phyloP scores from a whole-genome alignment of 2,888 invertebrate genomes.

The Ecliptopera silaceata region DNA sequence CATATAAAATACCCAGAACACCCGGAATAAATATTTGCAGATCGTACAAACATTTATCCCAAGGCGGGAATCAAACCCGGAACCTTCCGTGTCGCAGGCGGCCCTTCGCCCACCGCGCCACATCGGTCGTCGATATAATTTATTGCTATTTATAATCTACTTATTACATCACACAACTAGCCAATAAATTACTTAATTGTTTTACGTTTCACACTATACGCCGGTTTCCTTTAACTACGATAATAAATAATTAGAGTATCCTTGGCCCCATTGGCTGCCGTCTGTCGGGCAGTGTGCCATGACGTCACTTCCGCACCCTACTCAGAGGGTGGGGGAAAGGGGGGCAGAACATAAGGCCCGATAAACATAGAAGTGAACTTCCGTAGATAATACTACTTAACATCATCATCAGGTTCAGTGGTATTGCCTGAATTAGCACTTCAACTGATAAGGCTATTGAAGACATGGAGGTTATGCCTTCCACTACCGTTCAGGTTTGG shows the following conservation, averaged over 20 bases:
- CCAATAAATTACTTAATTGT: background rate
- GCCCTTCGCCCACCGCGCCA: too few species aligned
- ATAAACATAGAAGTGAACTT: constrained; percentile 13
- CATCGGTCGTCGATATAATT: too few species aligned
- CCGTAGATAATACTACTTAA: background rate
- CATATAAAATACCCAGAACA: too few species aligned
- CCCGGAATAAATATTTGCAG: too few species aligned
- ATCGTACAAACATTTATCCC: too few species aligned
- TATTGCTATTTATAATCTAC: background rate
- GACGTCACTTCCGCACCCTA: constrained; percentile 24
- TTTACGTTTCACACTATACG: constrained; percentile 11
- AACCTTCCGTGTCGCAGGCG: too few species aligned
- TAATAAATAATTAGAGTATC: constrained; percentile 30
- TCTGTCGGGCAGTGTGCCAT: constrained; percentile 30
- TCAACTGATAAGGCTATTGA: too few species aligned
- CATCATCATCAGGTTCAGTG: too few species aligned
- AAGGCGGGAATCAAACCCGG: too few species aligned
- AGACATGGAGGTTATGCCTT: too few species aligned
- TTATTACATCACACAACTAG: background rate
- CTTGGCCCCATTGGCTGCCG: constrained; percentile 33
- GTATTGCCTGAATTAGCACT: too few species aligned
- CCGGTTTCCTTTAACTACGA: constrained; percentile 12
- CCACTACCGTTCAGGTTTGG: too few species aligned
- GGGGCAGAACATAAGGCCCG: constrained; percentile 13
- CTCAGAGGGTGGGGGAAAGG: background rate